phyloP scores from a whole-genome alignment of 2,113 vertebrate genomes.

The Apodemus speciosus region DNA sequence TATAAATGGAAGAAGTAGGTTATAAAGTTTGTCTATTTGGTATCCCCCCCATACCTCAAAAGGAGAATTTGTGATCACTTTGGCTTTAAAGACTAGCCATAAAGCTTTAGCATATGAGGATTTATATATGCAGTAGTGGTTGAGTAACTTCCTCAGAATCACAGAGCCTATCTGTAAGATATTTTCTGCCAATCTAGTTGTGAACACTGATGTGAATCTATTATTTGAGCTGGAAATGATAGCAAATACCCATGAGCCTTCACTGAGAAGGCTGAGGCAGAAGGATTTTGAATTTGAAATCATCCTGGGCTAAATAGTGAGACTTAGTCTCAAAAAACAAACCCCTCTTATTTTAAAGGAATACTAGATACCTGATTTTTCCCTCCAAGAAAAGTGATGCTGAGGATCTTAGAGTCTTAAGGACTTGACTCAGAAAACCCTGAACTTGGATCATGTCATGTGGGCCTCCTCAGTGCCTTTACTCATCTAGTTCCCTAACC shows the following conservation, averaged over 20 bases:
- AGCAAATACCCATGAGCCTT: background rate
- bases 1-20: conserved; percentile 33
- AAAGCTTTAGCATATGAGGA: background rate
- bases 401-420: conserved; percentile 59
- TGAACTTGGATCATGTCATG: conserved; percentile 59
- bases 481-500: background rate
- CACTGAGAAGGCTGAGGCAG: background rate
- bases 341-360: conserved; percentile 21
- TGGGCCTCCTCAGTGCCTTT: background rate
- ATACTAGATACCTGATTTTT: background rate
- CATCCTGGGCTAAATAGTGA: background rate
- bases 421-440: conserved; percentile 56
- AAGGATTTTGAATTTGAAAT: background rate
- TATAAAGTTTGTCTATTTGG: conserved; percentile 10
- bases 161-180: background rate
- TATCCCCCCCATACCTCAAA: background rate
- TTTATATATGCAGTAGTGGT: background rate
- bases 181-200: conserved; percentile 46
- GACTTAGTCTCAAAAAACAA: background rate
- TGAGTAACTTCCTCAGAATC: background rate
- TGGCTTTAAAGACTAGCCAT: background rate
- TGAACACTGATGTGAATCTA: conserved; percentile 23
- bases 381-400: conserved; percentile 58
- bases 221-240: background rate
- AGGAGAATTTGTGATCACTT: conserved; percentile 39